Evolutionary conservation across 2,888 invertebrate species (phyloP), one percentile per base, ranked within the genome.

Genomic region (Apodemia duryi): DNA sequence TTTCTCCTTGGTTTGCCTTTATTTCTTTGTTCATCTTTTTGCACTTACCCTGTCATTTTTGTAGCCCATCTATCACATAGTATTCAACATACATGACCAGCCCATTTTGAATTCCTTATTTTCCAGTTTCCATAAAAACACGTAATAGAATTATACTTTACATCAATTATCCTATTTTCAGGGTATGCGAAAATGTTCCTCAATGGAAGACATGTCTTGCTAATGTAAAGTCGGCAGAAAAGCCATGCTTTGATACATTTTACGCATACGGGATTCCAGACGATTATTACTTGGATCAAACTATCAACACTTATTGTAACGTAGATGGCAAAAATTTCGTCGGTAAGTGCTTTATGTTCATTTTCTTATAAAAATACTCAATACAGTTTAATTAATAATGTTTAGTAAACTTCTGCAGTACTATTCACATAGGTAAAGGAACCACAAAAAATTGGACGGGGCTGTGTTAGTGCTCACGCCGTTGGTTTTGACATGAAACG

Each of bases 61-160:
- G 6, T 7, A 13, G 13, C 46, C 46, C 46, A 46, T 46, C 46
- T 9, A 13, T 61, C 35, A 35, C 35, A 35, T 61, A 11, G 35
- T 35, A 21, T 61, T 61, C 38, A 2, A 38, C 32, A 10, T 13
- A 61, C 38, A 61, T 61, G 61, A n/a, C 61, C 61, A 13, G 63
- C 38, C n/a, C 60, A 63, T 35, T 66, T 63, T 10, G 63, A 52
- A 9, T 6, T 6, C 41, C 61, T 62, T 13, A 11, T 52, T 66
- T 9, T 66, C 21, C 21, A 21, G 21, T 21, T 21, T 21, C 21
- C 21, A 21, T 21, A 21, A 21, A 21, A 21, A 21, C 21, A 32
- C 4, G 32, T 32, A 32, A 32, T 3, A 32, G 4, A 32, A 32
- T 32, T 32, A 32, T 32, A 32, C 32, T 32, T 32, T 32, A 32